These are phyloP conservation scores for Argyrosomus japonicus DNA, from an alignment of 2,113 vertebrate species.

Conservation along the genomic window DNA sequence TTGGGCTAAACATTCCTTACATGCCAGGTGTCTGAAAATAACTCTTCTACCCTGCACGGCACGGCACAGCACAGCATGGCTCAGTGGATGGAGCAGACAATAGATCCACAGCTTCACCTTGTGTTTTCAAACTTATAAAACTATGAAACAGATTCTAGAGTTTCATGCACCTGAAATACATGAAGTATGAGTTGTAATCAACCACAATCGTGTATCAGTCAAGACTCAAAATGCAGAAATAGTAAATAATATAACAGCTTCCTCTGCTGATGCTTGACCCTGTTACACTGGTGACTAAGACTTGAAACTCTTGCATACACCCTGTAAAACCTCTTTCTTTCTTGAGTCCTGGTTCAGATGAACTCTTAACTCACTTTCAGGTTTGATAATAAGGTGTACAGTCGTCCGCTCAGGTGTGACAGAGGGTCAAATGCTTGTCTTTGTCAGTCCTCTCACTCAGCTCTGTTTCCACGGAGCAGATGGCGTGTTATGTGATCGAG, in stretches of 20 bases:
- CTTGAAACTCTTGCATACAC: too few relatives aligned
- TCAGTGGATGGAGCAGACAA: constrained; percentile 27
- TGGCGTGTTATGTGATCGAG: constrained; percentile 62
- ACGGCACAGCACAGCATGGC: not conserved
- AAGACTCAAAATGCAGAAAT: not conserved
- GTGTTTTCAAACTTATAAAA: not conserved
- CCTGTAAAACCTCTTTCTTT: too few relatives aligned
- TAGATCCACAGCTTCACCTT: constrained; percentile 2
- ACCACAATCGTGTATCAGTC: not conserved
- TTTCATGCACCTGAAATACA: not conserved
- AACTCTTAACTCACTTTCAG: constrained; percentile 23
- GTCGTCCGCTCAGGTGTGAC: constrained; percentile 2
- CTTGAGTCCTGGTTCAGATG: not conserved
- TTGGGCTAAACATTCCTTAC: constrained; percentile 58
- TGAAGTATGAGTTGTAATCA: too few relatives aligned
- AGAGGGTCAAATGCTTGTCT: constrained; percentile 1
- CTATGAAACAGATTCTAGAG: not conserved
- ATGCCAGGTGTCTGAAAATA: constrained; percentile 73
- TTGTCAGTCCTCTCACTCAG: constrained; percentile 4
- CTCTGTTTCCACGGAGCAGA: constrained; percentile 50
- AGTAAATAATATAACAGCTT: too few relatives aligned
- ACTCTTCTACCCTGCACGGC: constrained; percentile 3
- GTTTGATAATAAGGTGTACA: not conserved
- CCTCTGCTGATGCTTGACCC: too few relatives aligned
- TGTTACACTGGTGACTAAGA: too few relatives aligned